These are phyloP conservation scores for Pseudocheirus occidentalis DNA, from an alignment of 2,797 vertebrate genomes.

Conservation along the genomic window DNA sequence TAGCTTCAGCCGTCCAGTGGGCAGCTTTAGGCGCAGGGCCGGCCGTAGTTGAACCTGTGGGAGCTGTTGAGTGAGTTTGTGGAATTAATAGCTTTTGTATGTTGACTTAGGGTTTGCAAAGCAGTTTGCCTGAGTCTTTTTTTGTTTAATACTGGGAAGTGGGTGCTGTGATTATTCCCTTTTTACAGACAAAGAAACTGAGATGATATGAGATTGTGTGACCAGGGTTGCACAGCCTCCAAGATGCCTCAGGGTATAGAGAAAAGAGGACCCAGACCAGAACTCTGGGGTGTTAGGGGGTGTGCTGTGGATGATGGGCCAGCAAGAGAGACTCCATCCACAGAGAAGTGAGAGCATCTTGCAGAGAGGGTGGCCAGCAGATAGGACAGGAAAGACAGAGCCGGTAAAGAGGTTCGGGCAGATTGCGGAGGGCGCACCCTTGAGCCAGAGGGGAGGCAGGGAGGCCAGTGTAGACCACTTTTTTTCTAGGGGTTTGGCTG, in stretches of 20 bases:
- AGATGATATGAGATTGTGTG: too few relatives aligned
- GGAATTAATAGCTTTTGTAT: too few relatives aligned
- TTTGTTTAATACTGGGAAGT: neutral
- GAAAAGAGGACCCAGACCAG: neutral
- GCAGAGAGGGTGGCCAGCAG: neutral
- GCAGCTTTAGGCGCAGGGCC: neutral
- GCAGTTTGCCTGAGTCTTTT: too few relatives aligned
- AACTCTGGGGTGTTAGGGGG: too few relatives aligned
- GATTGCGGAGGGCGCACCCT: neutral
- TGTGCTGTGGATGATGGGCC: neutral
- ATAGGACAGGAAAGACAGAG: neutral
- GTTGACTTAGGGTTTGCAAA: too few relatives aligned
- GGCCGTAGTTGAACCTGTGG: too few relatives aligned
- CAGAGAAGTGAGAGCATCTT: too few relatives aligned
- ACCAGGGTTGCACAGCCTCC: too few relatives aligned
- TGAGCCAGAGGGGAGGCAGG: neutral
- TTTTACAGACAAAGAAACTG: too few relatives aligned
- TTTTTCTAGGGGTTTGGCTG: neutral
- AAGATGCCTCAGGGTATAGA: too few relatives aligned
- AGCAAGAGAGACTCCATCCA: neutral
- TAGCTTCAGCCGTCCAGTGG: neutral
- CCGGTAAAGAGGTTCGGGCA: neutral
- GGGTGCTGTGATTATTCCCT: neutral
- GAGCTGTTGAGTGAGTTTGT: too few relatives aligned
- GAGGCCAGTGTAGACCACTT: neutral